phyloP scores from a whole-genome alignment of 2,888 invertebrate genomes.

The Trissolcus japonicus region DNA sequence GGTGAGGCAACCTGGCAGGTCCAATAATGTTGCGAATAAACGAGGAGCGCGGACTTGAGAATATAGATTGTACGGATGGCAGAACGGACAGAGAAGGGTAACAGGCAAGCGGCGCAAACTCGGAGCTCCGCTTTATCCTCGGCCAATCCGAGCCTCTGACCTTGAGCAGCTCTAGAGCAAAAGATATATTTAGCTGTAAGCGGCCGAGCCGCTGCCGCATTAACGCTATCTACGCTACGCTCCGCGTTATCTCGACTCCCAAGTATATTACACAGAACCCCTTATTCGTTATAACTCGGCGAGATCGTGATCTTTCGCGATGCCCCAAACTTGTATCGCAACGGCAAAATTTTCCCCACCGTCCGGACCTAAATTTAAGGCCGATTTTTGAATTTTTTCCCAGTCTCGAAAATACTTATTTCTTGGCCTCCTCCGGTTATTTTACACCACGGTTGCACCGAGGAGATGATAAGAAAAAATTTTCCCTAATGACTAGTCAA shows the following conservation, averaged over 20 bases:
- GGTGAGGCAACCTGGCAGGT: slow-evolving; percentile 56
- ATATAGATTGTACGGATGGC: slow-evolving; percentile 51
- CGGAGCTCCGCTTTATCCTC: slow-evolving; percentile 60
- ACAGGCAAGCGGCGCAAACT: slow-evolving; percentile 56
- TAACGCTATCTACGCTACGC: slow-evolving; percentile 53
- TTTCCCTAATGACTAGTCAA: neutral
- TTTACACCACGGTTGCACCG: neutral
- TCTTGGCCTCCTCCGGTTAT: neutral
- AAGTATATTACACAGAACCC: slow-evolving; percentile 48
- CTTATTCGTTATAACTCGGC: slow-evolving; percentile 41
- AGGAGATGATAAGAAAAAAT: neutral
- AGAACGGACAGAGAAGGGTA: slow-evolving; percentile 56
- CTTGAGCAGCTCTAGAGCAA: slow-evolving; percentile 62
- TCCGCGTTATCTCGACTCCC: slow-evolving; percentile 49
- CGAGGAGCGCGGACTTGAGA: slow-evolving; percentile 56
- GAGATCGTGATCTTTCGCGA: slow-evolving; percentile 32
- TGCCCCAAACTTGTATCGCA: slow-evolving; percentile 8
- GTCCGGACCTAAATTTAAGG: neutral
- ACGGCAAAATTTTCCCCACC: slow-evolving; percentile 18
- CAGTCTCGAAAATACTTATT: neutral
- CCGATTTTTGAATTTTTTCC: neutral
- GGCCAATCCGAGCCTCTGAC: slow-evolving; percentile 61
- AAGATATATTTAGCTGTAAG: slow-evolving; percentile 63
- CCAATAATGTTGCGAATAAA: slow-evolving; percentile 57
- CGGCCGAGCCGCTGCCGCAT: slow-evolving; percentile 57